Percentiles rank a stretch among this genome's conserved stretches.
Evolutionary conservation across 2,113 vertebrate species (phyloP).

Genomic region (Sebastes fasciatus): DNA sequence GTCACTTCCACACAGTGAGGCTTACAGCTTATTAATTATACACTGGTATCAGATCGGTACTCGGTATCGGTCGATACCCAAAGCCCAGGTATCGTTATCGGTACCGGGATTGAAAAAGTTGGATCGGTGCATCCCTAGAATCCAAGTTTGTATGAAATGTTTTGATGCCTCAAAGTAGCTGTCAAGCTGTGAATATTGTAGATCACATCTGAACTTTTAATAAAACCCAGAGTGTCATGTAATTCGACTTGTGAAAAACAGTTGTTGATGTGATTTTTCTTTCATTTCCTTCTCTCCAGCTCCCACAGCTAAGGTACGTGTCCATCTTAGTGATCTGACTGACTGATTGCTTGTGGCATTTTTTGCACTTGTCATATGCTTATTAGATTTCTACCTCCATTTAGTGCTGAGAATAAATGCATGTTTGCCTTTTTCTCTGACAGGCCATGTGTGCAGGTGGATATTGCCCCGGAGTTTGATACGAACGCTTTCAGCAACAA

Average conservation of each 20-base stretch:
- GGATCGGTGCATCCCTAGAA: too few species aligned
- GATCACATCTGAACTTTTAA: slow-evolving; percentile 7
- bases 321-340: slow-evolving; percentile 12
- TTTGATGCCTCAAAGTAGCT: neutral
- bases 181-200: neutral
- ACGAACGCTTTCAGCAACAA: slow-evolving; percentile 78
- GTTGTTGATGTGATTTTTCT: slow-evolving; percentile 24
- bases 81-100: too few species aligned
- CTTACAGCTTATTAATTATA: too few species aligned
- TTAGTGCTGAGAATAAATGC: slow-evolving; percentile 20
- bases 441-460: slow-evolving; percentile 64
- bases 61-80: too few species aligned
- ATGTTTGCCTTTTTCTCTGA: slow-evolving; percentile 1
- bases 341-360: slow-evolving; percentile 24
- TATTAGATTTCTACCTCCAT: slow-evolving; percentile 14
- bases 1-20: too few species aligned
- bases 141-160: neutral
- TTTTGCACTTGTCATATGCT: slow-evolving; percentile 1
- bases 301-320: slow-evolving; percentile 78
- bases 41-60: too few species aligned
- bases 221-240: neutral
- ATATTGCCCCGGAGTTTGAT: slow-evolving; percentile 71
- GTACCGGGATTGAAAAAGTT: too few species aligned
- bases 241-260: neutral
- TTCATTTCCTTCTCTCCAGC: slow-evolving; percentile 62